Base-by-base conservation (phyloP, 2,797 vertebrate genomes). In the Sibirionetta formosa region DNA sequence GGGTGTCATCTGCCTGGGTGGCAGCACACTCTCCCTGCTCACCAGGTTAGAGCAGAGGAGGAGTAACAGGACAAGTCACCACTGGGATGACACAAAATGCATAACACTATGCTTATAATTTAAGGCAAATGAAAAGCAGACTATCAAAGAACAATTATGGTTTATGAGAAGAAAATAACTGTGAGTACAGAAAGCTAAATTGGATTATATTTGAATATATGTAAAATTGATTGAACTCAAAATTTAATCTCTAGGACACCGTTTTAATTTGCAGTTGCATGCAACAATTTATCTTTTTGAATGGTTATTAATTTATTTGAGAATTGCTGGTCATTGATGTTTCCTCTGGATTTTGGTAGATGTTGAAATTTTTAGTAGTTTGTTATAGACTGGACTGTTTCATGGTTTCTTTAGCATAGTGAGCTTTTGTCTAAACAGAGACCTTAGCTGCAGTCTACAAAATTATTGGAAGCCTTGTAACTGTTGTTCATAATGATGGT, bases 131-230 rank as follows among this genome's bases (percentile, higher is more conserved):
- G 29, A 86, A 95, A 80, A 90, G 26, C n/a, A 78, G 71, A 38
- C 8, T 65, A 72, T 78, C 63, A 46, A 79, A 83, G 78, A 80
- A 50, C 31, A 90, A n/a, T 71, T 78, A 72, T 10, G 70, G 56
- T 78, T 92, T 50, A 35, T 90, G 71, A 90, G 54, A 63, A 87
- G 46, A 83, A 91, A 95, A 63, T 90, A 94, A 95, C 75, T 79
- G 23, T 3, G 15, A 86, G 35, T 58, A 72, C 10, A 31, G 79
- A 87, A 93, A 73, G 16, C 65, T 86, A 95, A 88, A 94, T 29
- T 76, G 48, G 48, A 86, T 90, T 90, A 51, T 68, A 80, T 86
- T 93, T 95, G 89, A 95, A 75, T 63, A 24, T 60, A 80, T 40
- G 85, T 75, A 75, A 93, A 95, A 94, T 95, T 91, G 72, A 93